Base-by-base conservation (phyloP, 2,113 vertebrate genomes). In the Antechinus stuartii region DNA sequence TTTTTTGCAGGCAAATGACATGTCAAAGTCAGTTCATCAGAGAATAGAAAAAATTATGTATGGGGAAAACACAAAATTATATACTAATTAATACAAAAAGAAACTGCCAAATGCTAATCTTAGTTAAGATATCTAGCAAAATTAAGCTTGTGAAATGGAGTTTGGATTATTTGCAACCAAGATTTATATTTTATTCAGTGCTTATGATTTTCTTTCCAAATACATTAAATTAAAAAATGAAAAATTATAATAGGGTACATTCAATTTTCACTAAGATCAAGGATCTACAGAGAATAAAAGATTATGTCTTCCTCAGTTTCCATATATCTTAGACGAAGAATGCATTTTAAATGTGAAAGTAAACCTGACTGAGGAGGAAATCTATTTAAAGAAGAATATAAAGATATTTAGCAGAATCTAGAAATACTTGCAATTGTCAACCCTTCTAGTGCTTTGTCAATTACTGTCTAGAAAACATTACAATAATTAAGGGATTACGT, bases 1-100 rank as follows among this genome's bases (percentile, higher is more conserved):
- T 94, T 98, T 98, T 98, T 96, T 95, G 46, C 92, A 96, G 93
- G 42, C 95, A 95, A 96, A 49, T 49, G 94, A 94, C 94, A 93
- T 68, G 57, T 27, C 56, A 95, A 92, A 93, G 89, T 95, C 93
- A 96, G n/a, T 92, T 61, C 57, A 91, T 90, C 54, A 42, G 47
- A 95, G 68, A 68, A 92, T 94, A 96, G 90, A 96, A 97, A 97
- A 94, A 97, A 93, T 89, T 92, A 30, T 90, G 46, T 96, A 93
- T 96, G 91, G 84, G 90, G 92, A 68, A 91, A 95, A 95, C 92
- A 56, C 91, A 92, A 91, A 95, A 95, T 94, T 54, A 92, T 0
- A 0, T 56, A 91, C 54, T 91, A 95, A 96, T 97, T 94, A 9
- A 56, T 93, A 12, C 27, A 9, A 35, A 6, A 61, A 95, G 95